Evolutionary conservation across 2,113 vertebrate species (phyloP), one percentile per base, ranked within the genome.

Genomic region (Oncorhynchus mykiss): DNA sequence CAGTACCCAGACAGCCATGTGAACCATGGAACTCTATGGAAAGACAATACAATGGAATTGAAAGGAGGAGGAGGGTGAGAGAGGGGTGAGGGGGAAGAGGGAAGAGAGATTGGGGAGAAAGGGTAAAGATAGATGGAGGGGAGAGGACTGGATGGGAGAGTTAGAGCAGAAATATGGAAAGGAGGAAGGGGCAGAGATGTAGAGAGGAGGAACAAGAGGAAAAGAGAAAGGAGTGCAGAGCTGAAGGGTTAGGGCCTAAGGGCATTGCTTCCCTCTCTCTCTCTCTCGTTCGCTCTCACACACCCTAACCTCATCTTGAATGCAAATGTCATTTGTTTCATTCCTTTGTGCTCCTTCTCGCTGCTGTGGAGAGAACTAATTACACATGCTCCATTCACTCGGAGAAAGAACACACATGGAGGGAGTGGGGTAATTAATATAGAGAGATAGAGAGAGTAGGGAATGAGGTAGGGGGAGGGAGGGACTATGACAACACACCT

Each of bases 281-380:
- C 72, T 78, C 67, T 29, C 13, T 71, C 82, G 65, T 81, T 87
- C 86, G 82, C 88, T 83, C 85, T 84, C 80, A 74, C 75, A 77
- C 85, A 79, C 78, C 84, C 85, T 88, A 79, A 24, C 86, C 90
- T 91, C 91, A 91, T 91, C 90, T 84, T 49, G 85, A 88, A 92
- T 92, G 91, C 91, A 91, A 91, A 92, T 91, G 91, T 80, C 83
- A 86, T 89, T 90, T 82, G 85, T 88, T 78, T 87, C 80, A 86
- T 86, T 89, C 89, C 89, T 89, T 88, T 90, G 88, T 90, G 88
- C 86, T 76, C 82, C 84, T 75, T 84, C 82, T 90, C 88, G 90
- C 88, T 87, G 87, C 90, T 90, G 84, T 86, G 76, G 84, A 88
- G 91, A 91, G 90, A 91, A 91, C 87, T 90, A 92, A 92, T 92